phyloP scores from a whole-genome alignment of 1,140 invertebrate genomes.

The Drosophila setifemur region DNA sequence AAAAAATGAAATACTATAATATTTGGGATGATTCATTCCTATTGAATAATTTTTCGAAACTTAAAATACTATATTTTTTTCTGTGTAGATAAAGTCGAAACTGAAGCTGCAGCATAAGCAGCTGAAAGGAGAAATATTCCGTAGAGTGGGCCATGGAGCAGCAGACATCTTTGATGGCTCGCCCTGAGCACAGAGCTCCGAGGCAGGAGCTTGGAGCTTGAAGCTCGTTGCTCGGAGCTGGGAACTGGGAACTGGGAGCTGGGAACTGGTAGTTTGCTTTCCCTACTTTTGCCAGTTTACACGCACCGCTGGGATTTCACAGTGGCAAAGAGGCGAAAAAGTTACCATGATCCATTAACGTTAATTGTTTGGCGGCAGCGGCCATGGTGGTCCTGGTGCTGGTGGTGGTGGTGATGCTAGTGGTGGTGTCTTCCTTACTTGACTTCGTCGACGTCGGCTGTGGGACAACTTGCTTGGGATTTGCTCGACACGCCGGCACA shows the following conservation, averaged over 20 bases:
- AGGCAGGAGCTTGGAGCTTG: not conserved
- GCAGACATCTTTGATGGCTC: conserved; percentile 39
- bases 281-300: conserved; percentile 78
- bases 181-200: conserved; percentile 2
- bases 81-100: conserved; percentile 7
- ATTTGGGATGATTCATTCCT: not conserved
- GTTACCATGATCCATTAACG: conserved; percentile 81
- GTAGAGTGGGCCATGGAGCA: conserved; percentile 9
- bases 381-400: no score
- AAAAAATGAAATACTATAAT: no score
- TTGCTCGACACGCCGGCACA: conserved; percentile 71
- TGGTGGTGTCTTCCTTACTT: no score
- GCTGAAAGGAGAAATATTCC: conserved; percentile 4
- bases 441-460: conserved; percentile 7
- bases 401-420: conserved; percentile 29
- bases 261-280: conserved; percentile 59
- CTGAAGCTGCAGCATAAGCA: conserved; percentile 33
- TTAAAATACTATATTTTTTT: not conserved
- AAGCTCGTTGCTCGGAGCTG: not conserved
- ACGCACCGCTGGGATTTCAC: conserved; percentile 79
- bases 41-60: not conserved
- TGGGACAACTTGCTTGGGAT: conserved; percentile 68
- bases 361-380: conserved; percentile 77
- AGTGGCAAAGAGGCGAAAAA: conserved; percentile 77
- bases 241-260: not conserved